Percentiles rank a stretch among this genome's conserved stretches.
phyloP scores from a whole-genome alignment of 2,797 vertebrate genomes.

The Periparus ater region DNA sequence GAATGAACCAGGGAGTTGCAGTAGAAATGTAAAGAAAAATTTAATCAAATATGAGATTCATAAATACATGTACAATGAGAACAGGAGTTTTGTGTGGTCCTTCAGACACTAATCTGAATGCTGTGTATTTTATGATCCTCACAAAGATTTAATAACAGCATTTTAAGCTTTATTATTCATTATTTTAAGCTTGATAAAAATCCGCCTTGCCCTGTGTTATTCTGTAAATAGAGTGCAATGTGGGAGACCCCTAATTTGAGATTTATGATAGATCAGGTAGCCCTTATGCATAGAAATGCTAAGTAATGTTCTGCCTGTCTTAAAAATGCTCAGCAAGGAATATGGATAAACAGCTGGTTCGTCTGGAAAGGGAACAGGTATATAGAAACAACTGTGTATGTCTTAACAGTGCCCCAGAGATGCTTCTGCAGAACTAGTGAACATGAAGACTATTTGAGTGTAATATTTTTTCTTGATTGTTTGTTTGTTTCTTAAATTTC shows the following conservation, averaged over 20 bases:
- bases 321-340: not conserved
- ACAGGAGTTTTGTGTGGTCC: not conserved
- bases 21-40: not conserved
- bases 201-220: not conserved
- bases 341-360: not conserved
- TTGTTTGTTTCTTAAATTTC: not conserved
- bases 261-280: not conserved
- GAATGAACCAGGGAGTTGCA: not conserved
- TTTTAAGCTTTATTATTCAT: not conserved
- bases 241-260: not conserved
- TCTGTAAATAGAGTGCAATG: not conserved
- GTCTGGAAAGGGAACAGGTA: not conserved
- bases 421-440: not conserved
- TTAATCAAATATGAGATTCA: not conserved
- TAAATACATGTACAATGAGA: not conserved
- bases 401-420: not conserved
- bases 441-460: not conserved
- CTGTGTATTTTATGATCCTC: not conserved
- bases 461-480: not conserved
- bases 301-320: not conserved
- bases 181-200: not conserved
- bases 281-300: not conserved
- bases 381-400: not conserved
- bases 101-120: not conserved
- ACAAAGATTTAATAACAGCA: not conserved